A percentile compares a stretch with the other conserved stretches of the same genome.
These are phyloP conservation scores for Benthosema pterotum DNA, from an alignment of 2,797 vertebrate genomes.

Conservation along the genomic window DNA sequence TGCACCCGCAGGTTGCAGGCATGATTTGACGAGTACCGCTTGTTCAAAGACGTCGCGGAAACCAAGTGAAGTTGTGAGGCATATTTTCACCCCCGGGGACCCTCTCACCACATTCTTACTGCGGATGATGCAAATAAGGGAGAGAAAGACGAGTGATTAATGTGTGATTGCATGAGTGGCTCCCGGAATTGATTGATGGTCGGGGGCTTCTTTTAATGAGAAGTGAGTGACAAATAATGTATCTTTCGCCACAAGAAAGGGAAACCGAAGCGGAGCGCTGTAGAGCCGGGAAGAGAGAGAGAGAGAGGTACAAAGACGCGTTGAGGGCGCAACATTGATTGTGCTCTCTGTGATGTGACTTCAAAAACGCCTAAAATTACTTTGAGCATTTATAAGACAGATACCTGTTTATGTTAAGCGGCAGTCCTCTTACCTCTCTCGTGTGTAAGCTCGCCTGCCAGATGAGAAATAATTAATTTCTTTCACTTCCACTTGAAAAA, in stretches of 20 bases:
- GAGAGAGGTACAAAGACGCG: constrained; percentile 70
- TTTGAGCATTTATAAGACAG: constrained; percentile 79
- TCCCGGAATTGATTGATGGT: constrained; percentile 71
- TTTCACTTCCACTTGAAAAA: constrained; percentile 42
- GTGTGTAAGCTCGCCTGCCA: constrained; percentile 77
- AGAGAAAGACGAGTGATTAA: constrained; percentile 65
- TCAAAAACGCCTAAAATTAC: constrained; percentile 81
- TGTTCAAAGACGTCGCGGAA: constrained; percentile 59
- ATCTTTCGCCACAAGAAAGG: constrained; percentile 47
- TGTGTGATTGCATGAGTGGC: constrained; percentile 72
- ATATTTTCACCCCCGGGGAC: constrained; percentile 55
- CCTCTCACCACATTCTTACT: constrained; percentile 47
- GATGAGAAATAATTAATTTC: constrained; percentile 77
- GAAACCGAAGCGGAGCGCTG: constrained; percentile 37
- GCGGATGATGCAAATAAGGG: constrained; percentile 72
- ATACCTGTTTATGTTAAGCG: constrained; percentile 80
- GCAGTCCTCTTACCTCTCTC: constrained; percentile 78
- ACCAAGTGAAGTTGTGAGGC: constrained; percentile 54
- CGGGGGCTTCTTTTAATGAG: constrained; percentile 67
- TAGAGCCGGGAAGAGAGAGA: constrained; percentile 46
- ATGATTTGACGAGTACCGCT: constrained; percentile 51
- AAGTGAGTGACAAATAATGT: constrained; percentile 60
- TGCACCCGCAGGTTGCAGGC: constrained; percentile 57
- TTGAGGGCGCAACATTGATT: constrained; percentile 78
- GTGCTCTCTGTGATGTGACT: constrained; percentile 76